Evolutionary conservation across 2,888 invertebrate genomes (phyloP).

Genomic region (Dysmachus trigonus): DNA sequence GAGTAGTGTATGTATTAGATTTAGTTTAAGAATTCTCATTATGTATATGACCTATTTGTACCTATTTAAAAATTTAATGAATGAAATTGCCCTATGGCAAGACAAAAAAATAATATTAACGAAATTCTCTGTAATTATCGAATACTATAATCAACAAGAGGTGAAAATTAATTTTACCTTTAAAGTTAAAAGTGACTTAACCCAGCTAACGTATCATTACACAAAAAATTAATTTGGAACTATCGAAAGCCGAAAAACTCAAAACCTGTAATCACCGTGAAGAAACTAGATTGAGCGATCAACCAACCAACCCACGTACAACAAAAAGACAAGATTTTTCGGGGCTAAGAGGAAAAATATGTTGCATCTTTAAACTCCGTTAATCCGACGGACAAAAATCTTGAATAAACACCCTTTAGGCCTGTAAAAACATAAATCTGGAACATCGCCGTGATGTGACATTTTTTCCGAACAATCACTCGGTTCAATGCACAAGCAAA

Average conservation of each 20-base stretch:
- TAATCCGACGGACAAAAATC: not conserved
- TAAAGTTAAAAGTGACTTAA: not conserved
- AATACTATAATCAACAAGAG: not conserved
- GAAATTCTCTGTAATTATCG: not conserved
- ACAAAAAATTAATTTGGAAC: not conserved
- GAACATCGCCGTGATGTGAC: not conserved
- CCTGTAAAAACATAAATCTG: not conserved
- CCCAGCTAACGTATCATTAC: not conserved
- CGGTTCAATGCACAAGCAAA: not conserved
- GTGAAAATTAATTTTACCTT: not conserved
- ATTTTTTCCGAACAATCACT: constrained; percentile 18
- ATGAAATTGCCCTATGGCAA: not conserved
- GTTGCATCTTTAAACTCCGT: not conserved
- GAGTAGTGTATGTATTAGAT: no score
- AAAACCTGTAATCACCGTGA: not conserved
- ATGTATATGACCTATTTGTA: no score
- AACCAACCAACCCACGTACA: not conserved
- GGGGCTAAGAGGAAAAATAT: not conserved
- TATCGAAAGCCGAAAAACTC: not conserved
- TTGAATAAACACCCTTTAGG: not conserved
- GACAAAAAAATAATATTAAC: not conserved
- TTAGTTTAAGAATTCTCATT: no score
- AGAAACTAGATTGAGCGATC: not conserved
- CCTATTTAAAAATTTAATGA: not conserved
- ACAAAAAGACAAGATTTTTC: not conserved